Evolutionary conservation across 2,113 vertebrate genomes (phyloP).

Genomic region (Azemiops feae): DNA sequence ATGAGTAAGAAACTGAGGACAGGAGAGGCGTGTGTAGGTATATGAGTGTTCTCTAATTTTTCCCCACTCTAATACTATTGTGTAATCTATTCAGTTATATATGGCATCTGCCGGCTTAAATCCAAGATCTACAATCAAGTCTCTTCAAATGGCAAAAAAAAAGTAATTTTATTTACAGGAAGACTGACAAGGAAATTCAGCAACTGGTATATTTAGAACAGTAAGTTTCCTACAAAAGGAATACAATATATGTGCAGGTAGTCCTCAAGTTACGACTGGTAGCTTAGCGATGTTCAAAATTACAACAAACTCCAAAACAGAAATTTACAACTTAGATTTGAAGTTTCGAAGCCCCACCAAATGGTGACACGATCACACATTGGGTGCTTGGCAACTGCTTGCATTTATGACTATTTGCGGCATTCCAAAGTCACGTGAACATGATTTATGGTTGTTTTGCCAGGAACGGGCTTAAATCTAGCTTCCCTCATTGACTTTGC

Average conservation of each 20-base stretch:
- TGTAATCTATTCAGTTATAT: background rate
- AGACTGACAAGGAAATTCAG: background rate
- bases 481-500: background rate
- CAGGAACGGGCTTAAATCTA: background rate
- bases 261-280: background rate
- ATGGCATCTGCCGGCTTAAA: background rate
- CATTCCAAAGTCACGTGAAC: background rate
- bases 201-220: background rate
- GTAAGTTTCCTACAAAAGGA: background rate
- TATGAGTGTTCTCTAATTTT: background rate
- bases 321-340: background rate
- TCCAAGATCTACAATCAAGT: background rate
- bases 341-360: background rate
- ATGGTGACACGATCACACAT: background rate
- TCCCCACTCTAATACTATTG: background rate
- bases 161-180: background rate
- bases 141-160: background rate
- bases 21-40: background rate
- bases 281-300: background rate
- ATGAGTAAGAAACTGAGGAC: background rate
- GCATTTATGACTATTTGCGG: background rate
- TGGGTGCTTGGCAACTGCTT: background rate
- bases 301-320: background rate
- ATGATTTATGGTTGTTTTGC: too few relatives aligned
- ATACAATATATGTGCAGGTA: too few relatives aligned